These are phyloP conservation scores for Abscondita cerata DNA, from an alignment of 2,888 invertebrate genomes.

Conservation along the genomic window DNA sequence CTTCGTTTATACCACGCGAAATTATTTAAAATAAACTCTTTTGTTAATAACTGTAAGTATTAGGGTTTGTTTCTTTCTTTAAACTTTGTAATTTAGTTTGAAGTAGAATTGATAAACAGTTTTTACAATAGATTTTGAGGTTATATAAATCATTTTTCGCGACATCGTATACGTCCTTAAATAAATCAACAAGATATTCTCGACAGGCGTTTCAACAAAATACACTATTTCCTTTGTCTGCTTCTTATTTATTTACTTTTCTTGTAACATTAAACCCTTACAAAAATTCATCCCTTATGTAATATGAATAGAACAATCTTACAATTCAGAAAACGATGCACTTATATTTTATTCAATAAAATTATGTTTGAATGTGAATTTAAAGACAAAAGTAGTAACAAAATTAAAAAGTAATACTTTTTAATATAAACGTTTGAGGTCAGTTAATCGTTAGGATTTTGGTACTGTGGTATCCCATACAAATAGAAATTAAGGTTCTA, in stretches of 20 bases:
- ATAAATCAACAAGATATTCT: conserved; percentile 24
- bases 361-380: too few relatives aligned
- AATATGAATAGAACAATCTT: too few relatives aligned
- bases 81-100: background rate
- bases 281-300: background rate
- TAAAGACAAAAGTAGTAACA: too few relatives aligned
- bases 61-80: too few relatives aligned
- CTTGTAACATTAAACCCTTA: background rate
- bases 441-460: too few relatives aligned
- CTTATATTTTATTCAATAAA: too few relatives aligned
- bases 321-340: too few relatives aligned
- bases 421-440: too few relatives aligned
- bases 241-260: conserved; percentile 4
- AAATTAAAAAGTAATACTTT: too few relatives aligned
- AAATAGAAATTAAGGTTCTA: too few relatives aligned
- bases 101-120: background rate
- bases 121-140: background rate
- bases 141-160: conserved; percentile 28
- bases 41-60: too few relatives aligned
- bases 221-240: conserved; percentile 4
- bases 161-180: conserved; percentile 25
- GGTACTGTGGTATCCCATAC: too few relatives aligned
- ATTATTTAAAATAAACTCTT: background rate
- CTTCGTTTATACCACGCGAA: background rate
- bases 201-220: conserved; percentile 1